Evolutionary conservation across 2,797 vertebrate genomes (phyloP).

Genomic region (Characodon lateralis): DNA sequence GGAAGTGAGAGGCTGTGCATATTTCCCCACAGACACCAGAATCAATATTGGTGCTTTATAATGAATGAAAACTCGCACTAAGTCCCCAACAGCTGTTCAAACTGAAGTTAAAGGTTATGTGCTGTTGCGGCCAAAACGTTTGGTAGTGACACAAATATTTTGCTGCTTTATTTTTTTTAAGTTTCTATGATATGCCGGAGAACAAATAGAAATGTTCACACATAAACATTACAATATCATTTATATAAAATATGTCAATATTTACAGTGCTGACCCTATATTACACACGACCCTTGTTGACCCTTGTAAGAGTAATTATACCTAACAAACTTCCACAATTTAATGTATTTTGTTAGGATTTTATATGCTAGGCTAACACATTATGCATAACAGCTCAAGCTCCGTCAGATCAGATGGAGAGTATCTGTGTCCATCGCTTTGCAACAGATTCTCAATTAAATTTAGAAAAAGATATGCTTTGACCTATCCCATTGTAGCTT

Average conservation of each 20-base stretch:
- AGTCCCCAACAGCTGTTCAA: not conserved
- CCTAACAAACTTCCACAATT: not conserved
- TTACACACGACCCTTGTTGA: not conserved
- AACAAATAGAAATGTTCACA: not conserved
- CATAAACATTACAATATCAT: not conserved
- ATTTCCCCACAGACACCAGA: not conserved
- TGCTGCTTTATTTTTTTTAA: not conserved
- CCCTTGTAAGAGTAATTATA: not conserved
- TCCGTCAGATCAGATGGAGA: no score
- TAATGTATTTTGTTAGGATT: not conserved
- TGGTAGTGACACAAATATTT: not conserved
- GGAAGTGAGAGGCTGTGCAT: not conserved
- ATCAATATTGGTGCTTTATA: not conserved
- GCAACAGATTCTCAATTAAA: no score
- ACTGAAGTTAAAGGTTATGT: not conserved
- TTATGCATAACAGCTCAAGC: not conserved
- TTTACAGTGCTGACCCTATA: not conserved
- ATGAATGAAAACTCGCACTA: not conserved
- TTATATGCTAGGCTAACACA: not conserved
- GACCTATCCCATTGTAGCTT: no score
- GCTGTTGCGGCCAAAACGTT: not conserved
- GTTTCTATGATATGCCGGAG: not conserved
- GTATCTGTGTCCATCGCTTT: no score
- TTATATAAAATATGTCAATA: not conserved
- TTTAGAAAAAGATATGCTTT: no score